These are phyloP conservation scores for Salvelinus sp. DNA, from an alignment of 2,113 vertebrate species.

Conservation along the genomic window DNA sequence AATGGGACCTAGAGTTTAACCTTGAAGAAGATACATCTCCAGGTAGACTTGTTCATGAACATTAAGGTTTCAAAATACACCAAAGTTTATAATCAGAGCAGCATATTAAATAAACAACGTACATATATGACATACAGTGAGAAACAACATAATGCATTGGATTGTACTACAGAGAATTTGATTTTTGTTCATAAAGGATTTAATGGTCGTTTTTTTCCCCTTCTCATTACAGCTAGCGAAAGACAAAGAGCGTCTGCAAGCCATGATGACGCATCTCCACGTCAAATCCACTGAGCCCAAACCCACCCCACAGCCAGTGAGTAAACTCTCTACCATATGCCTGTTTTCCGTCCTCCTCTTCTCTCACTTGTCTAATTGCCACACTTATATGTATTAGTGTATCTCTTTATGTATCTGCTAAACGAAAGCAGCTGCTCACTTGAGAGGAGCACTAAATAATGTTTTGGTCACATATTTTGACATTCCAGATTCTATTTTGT, in stretches of 20 bases:
- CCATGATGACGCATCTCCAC: slow-evolving; percentile 99
- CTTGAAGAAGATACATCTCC: slow-evolving; percentile 27
- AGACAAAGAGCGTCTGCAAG: slow-evolving; percentile 99
- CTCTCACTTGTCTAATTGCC: slow-evolving; percentile 61
- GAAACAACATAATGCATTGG: neutral
- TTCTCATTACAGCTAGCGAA: slow-evolving; percentile 86
- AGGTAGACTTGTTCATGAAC: neutral
- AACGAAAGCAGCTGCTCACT: slow-evolving; percentile 73
- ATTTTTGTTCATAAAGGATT: slow-evolving; percentile 29
- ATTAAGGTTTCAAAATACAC: slow-evolving; percentile 6
- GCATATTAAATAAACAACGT: neutral
- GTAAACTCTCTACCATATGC: slow-evolving; percentile 62
- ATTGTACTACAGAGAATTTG: slow-evolving; percentile 19
- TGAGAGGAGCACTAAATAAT: slow-evolving; percentile 64
- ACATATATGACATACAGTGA: neutral
- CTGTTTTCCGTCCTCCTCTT: slow-evolving; percentile 5
- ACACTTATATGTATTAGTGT: slow-evolving; percentile 68
- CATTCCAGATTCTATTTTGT: slow-evolving; percentile 59
- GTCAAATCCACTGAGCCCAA: slow-evolving; percentile 99
- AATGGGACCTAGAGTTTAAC: slow-evolving; percentile 33
- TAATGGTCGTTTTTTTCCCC: slow-evolving; percentile 6
- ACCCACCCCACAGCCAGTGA: slow-evolving; percentile 94
- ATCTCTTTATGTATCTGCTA: slow-evolving; percentile 54
- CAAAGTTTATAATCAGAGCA: too few species aligned
- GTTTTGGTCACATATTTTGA: slow-evolving; percentile 65